Evolutionary conservation across 2,888 invertebrate species (phyloP), one percentile per base, ranked within the genome.

Genomic region (Zygaena filipendulae): DNA sequence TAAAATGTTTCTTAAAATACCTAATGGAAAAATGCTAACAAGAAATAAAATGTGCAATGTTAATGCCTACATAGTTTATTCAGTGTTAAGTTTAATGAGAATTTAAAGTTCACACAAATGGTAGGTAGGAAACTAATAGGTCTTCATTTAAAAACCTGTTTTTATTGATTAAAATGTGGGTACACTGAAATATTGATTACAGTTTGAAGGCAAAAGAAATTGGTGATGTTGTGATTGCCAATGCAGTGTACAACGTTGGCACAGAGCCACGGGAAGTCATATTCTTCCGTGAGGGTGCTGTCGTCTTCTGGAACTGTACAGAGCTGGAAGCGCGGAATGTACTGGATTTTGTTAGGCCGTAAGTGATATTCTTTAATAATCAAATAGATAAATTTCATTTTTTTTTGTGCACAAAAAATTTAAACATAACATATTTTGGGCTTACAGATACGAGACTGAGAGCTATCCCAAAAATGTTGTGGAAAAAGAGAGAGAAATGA

Each of bases 291-390:
- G 95, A 96, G 62, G 97, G 97, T 1, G 88, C 91, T 2, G 86
- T 92, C 1, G 92, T 96, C 0, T 87, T 96, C 62, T 95, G 95
- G 95, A 95, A 95, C 62, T 86, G 92, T 48, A 83, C 87, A 0
- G 91, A 92, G 41, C 50, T 91, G 29, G 95, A 95, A 55, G 85
- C 87, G 19, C 84, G 84, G 38, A 91, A 89, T 67, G 81, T 95
- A 1, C 62, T 95, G 10, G 80, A 84, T 20, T 92, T 94, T 62
- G 60, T 95, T 27, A 85, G 81, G 38, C 66, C 75, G 77, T 74
- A 35, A 47, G 62, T 36, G 11, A 16, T 18, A n/a, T 11, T 21
- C 23, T 21, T 7, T 16, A 16, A 4, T 16, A 16, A 7, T 6
- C 16, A 16, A 16, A 16, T 16, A 4, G 7, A 16, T 16, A 4